Base-by-base conservation (phyloP, 2,113 vertebrate genomes). In the Cisticola juncidis region DNA sequence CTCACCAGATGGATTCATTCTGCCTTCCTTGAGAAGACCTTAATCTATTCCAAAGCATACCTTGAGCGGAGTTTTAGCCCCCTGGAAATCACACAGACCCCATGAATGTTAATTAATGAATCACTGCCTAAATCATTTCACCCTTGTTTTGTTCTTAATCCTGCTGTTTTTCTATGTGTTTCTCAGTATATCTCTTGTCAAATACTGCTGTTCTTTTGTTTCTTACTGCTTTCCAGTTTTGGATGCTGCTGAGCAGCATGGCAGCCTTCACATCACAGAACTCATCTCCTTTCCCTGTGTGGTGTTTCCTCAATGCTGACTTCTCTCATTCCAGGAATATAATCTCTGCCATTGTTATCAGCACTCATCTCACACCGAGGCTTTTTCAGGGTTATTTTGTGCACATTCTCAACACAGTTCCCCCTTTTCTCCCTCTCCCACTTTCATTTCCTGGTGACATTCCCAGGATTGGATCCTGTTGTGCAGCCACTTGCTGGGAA, bases 401-500 rank as follows among this genome's bases (percentile, higher is more conserved):
- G 24, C 44, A 71, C 31, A 21, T 28, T 66, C 44, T 70, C 58
- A 51, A 21, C 29, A 50, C 2, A 50, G 29, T 18, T 90, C 57
- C 8, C 77, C 33, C 65, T 81, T 73, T 79, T 44, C 26, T 76
- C 21, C 17, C 22, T 40, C 56, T 76, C n/a, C n/a, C 24, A 23
- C n/a, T 85, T 62, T 5, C 26, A 28, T 78, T 86, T 90, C 60
- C 58, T 57, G 40, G 50, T 91, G 95, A 35, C 31, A 26, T 84
- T 91, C 54, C 68, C 51, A 47, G 65, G 69, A 26, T 25, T 23
- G 16, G 58, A 62, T 85, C 80, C 77, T 58, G 58, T 36, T 5
- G 12, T 22, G 57, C 64, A 70, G 73, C 86, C 87, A 81, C 91
- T 86, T 95, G 93, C 86, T 83, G 57, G 64, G 65, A 81, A 90